Conservation (phyloP, 1,140 invertebrate genomes). For the Armadillidium nasatum region DNA sequence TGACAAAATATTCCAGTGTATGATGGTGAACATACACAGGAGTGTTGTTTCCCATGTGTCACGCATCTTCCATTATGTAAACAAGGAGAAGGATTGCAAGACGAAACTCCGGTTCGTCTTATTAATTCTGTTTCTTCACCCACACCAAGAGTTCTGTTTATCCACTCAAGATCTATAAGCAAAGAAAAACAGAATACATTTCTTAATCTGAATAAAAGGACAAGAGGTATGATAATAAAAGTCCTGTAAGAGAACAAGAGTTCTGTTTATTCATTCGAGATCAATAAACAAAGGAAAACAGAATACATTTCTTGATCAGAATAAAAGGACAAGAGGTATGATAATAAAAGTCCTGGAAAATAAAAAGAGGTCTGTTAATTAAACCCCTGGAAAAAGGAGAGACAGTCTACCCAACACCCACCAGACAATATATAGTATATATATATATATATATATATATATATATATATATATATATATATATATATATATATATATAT, state of each 20-base stretch:
- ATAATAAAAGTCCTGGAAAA: not conserved
- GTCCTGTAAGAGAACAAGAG: slow-evolving; percentile 34
- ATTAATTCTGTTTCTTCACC: slow-evolving; percentile 22
- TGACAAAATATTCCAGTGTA: slow-evolving; percentile 48
- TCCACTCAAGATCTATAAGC: slow-evolving; percentile 46
- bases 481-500: too few species aligned
- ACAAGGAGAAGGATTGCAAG: slow-evolving; percentile 66
- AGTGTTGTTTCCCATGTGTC: slow-evolving; percentile 52
- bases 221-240: too few species aligned
- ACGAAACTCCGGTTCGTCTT: slow-evolving; percentile 44
- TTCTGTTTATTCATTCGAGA: slow-evolving; percentile 44
- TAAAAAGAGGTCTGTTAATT: slow-evolving; percentile 39
- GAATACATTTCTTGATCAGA: too few species aligned
- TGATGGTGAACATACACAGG: slow-evolving; percentile 62
- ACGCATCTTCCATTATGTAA: slow-evolving; percentile 61
- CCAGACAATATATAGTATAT: too few species aligned
- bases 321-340: too few species aligned
- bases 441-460: too few species aligned
- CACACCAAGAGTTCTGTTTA: slow-evolving; percentile 41
- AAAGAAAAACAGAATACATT: too few species aligned
- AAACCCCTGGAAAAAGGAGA: too few species aligned
- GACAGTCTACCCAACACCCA: too few species aligned
- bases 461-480: too few species aligned
- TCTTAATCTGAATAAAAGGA: too few species aligned
- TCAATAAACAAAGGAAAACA: too few species aligned